Evolutionary conservation across 2,888 invertebrate genomes (phyloP).

Genomic region (Masnerella sp.): DNA sequence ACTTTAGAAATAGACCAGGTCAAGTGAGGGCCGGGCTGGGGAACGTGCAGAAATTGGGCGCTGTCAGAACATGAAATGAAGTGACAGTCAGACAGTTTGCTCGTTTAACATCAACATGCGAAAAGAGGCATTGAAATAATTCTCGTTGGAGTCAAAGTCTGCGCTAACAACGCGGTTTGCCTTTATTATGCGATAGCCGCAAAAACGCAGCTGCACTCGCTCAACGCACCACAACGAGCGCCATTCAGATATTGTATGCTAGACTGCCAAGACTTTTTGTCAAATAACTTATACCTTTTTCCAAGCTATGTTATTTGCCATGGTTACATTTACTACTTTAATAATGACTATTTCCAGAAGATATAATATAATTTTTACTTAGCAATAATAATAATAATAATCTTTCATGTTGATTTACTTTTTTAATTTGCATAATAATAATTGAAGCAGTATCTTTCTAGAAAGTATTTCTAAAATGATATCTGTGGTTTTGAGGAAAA

Average conservation of each 20-base stretch:
- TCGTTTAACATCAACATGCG: constrained; percentile 72
- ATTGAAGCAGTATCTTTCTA: too few species aligned
- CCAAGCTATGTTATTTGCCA: constrained; percentile 15
- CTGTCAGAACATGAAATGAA: constrained; percentile 62
- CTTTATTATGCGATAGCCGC: constrained; percentile 68
- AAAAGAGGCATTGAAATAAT: constrained; percentile 68
- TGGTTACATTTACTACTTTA: too few species aligned
- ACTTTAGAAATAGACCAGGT: constrained; percentile 68
- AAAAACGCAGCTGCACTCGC: constrained; percentile 70
- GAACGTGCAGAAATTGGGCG: constrained; percentile 41
- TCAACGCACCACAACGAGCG: constrained; percentile 67
- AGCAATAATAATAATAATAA: too few species aligned
- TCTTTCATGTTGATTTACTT: too few species aligned
- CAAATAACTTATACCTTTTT: constrained; percentile 9
- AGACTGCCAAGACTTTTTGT: constrained; percentile 63
- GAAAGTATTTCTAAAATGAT: too few species aligned
- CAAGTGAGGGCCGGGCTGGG: constrained; percentile 17
- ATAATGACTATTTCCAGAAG: too few species aligned
- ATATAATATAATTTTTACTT: too few species aligned
- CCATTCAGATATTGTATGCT: constrained; percentile 70
- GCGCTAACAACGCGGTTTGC: constrained; percentile 60
- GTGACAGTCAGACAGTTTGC: constrained; percentile 74
- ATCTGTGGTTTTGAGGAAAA: too few species aligned
- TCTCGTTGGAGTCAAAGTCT: constrained; percentile 63
- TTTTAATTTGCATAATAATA: too few species aligned